Evolutionary conservation across 2,113 vertebrate genomes (phyloP).

Genomic region (Sphaerodactylus townsendi): DNA sequence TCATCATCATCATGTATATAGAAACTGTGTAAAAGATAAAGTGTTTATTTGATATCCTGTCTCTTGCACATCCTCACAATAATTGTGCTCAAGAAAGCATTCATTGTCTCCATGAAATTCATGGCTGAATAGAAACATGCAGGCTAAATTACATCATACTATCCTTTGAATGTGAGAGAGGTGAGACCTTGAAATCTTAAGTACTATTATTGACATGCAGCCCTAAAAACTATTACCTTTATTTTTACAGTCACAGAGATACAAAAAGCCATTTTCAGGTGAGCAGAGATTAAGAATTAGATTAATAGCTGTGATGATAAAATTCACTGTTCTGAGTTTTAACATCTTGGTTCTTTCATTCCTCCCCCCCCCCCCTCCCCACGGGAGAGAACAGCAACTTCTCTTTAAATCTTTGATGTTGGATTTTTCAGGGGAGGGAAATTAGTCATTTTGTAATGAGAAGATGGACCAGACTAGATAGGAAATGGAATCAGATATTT

Average conservation of each 20-base stretch:
- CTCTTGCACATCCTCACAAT: not conserved
- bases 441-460: no score
- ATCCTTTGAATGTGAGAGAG: not conserved
- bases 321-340: not conserved
- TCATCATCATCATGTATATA: constrained; percentile 11
- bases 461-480: no score
- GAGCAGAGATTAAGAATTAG: not conserved
- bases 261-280: constrained; percentile 1
- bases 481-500: no score
- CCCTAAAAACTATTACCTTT: not conserved
- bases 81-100: not conserved
- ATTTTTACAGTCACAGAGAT: constrained; percentile 30
- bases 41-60: not conserved
- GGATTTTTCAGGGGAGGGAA: no score
- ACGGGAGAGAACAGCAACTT: not conserved
- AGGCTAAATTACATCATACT: not conserved
- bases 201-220: constrained; percentile 21
- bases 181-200: not conserved
- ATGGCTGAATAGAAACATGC: not conserved
- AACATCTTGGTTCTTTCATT: not conserved
- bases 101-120: not conserved
- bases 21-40: not conserved
- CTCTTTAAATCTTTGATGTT: not conserved
- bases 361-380: no score
- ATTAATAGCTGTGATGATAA: not conserved